phyloP scores from a whole-genome alignment of 2,888 invertebrate species.

The Andrena trimmerana region DNA sequence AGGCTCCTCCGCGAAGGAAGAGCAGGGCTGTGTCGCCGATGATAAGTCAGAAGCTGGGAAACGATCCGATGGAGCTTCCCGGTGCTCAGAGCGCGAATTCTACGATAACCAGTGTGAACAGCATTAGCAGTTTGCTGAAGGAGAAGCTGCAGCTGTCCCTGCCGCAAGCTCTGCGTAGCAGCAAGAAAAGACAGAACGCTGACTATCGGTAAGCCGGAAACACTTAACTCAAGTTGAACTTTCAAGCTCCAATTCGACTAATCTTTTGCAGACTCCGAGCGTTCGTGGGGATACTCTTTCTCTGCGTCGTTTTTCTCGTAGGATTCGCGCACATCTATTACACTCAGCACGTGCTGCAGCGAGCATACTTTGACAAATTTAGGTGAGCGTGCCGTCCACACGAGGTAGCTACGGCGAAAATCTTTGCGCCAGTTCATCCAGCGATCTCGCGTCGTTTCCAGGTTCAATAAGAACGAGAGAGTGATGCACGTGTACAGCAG shows the following conservation, averaged over 20 bases:
- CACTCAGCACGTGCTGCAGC: slow-evolving; percentile 92
- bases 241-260: slow-evolving; percentile 77
- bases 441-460: slow-evolving; percentile 38
- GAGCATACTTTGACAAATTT: slow-evolving; percentile 93
- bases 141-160: slow-evolving; percentile 91
- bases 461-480: slow-evolving; percentile 92
- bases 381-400: slow-evolving; percentile 78
- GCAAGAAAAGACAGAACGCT: slow-evolving; percentile 81
- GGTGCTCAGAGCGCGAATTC: slow-evolving; percentile 90
- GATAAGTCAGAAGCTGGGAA: slow-evolving; percentile 86
- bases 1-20: slow-evolving; percentile 87
- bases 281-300: slow-evolving; percentile 92
- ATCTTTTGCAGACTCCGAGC: slow-evolving; percentile 89
- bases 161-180: slow-evolving; percentile 82
- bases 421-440: neutral
- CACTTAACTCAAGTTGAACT: neutral
- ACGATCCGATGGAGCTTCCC: slow-evolving; percentile 85
- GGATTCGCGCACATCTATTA: slow-evolving; percentile 94
- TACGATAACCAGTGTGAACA: slow-evolving; percentile 94
- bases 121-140: slow-evolving; percentile 92
- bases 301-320: slow-evolving; percentile 93
- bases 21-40: slow-evolving; percentile 87
- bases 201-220: slow-evolving; percentile 80
- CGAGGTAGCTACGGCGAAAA: too few relatives aligned
- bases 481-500: slow-evolving; percentile 90